Base-by-base conservation (phyloP, 2,888 invertebrate species). In the Acrocyrtus sp. region DNA sequence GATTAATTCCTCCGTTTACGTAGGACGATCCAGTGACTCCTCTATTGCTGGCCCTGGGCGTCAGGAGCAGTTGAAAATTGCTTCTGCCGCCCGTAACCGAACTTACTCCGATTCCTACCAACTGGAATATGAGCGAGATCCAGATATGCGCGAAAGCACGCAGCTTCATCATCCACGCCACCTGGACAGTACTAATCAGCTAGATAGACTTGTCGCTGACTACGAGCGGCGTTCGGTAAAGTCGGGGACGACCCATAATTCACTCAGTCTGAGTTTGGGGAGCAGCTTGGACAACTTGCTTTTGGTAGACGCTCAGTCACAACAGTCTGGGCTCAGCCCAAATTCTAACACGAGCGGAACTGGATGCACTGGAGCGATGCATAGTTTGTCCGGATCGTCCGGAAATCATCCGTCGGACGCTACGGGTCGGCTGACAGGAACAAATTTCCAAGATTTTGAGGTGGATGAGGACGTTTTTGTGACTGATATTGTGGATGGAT, bases 381-480 rank as follows among this genome's bases (percentile, higher is more conserved):
- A 65, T 27, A 72, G 72, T 39, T 63, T 72, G 24, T 62, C 68
- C 3, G 74, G 68, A 3, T 63, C 58, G 3, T 50, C 58, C 8
- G 51, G 50, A 2, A 75, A 75, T 47, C 58, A 75, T 56, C 61
- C 74, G 27, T 79, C 79, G 8, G 57, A 60, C 47, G 68, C 67
- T 39, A 72, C 72, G 1, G 72, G 72, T 6, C 48, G 72, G 47
- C 63, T 72, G 1, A 65, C 63, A 19, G 67, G 67, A 48, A 34
- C 5, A 8, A 72, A 72, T 24, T 63, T 63, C 34, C 50, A 29
- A 10, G 81, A 80, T 62, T 79, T 77, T n/a, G 81, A 80, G 21
- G 63, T 51, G n/a, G 81, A 80, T 58, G 78, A 75, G 21, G 78
- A 80, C 60, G 81, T 81, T n/a, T 81, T 81, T 63, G 73, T 75